These are phyloP conservation scores for Anolis carolinensis DNA, from an alignment of 2,113 vertebrate species.

Conservation along the genomic window DNA sequence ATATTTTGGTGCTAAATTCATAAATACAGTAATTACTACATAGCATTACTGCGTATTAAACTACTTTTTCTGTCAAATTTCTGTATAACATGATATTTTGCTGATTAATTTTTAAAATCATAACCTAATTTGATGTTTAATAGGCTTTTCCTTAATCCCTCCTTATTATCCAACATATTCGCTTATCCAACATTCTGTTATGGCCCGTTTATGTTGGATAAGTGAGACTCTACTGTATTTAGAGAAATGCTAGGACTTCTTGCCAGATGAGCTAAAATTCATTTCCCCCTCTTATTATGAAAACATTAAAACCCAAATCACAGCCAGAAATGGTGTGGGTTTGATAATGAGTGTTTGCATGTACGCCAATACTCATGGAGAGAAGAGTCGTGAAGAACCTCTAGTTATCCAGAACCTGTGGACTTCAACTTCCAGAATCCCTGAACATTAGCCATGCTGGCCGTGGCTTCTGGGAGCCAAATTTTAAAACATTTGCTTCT, in stretches of 20 bases:
- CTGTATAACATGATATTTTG: too few species aligned
- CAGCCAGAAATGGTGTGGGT: neutral
- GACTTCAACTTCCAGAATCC: neutral
- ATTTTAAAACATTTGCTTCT: neutral
- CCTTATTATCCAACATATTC: too few species aligned
- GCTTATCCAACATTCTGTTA: too few species aligned
- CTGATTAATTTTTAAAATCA: too few species aligned
- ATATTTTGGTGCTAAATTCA: too few species aligned
- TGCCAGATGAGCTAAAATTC: neutral
- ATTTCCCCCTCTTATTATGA: neutral
- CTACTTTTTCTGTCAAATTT: too few species aligned
- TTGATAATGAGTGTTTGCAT: rapidly evolving
- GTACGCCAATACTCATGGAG: neutral
- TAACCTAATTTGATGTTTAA: too few species aligned
- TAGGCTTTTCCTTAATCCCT: too few species aligned
- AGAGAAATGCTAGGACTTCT: neutral
- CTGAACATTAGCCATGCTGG: neutral
- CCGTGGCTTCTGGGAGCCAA: neutral
- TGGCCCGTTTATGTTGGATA: too few species aligned
- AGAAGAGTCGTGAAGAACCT: neutral
- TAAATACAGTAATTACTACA: too few species aligned
- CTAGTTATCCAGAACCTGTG: neutral
- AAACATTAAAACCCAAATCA: neutral
- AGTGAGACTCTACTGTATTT: too few species aligned
- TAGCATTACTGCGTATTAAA: too few species aligned